Evolutionary conservation across 37 sponge, comb jelly and placozoan species (phyloP), one percentile per base, ranked within the genome.

Genomic region (Aplysina aerophoba): DNA sequence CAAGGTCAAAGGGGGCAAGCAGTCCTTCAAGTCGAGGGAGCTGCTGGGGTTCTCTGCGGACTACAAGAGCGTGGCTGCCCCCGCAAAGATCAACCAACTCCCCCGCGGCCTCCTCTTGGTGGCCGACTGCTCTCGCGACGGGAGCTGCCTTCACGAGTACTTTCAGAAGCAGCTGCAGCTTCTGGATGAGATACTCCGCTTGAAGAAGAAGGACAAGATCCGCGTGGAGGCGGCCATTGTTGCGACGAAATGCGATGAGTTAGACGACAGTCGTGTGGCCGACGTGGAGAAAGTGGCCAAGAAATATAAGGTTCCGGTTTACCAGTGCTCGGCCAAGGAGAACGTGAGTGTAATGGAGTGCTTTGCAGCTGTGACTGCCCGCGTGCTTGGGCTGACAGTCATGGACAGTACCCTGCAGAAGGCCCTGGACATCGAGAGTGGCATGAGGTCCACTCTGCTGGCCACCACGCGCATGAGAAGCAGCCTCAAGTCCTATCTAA

Each of bases 241-340:
- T 2, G 85, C 85, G 24, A 87, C 93, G 15, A 93, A 93, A 38
- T 50, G 86, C 12, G 93, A 93, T 28, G 53, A 56, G 20, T 22
- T 28, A 15, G n/a, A 60, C 30, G 21, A 38, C 0, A 17, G 38
- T 0, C 81, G 89, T 3, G 16, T 92, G 17, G 73, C 79, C 0
- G 59, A 60, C 14, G 41, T 87, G 19, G 28, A 82, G 12, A 68
- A 84, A 30, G 41, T 89, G 55, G 40, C 73, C 22, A 72, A 40
- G 39, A 88, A 83, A 44, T 55, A 65, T 63, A 83, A 80, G 40
- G 40, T 83, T 0, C 53, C 81, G 0, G 2, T 92, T 14, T 59
- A 89, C 15, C 84, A 88, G 38, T 36, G 67, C 20, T 92, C 93
- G 8, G 84, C 93, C 16, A 53, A 74, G 1, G 59, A 38, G 12